Evolutionary conservation across 2,113 vertebrate genomes (phyloP), one percentile per base, ranked within the genome.

Genomic region (Gasterosteus aculeatus): DNA sequence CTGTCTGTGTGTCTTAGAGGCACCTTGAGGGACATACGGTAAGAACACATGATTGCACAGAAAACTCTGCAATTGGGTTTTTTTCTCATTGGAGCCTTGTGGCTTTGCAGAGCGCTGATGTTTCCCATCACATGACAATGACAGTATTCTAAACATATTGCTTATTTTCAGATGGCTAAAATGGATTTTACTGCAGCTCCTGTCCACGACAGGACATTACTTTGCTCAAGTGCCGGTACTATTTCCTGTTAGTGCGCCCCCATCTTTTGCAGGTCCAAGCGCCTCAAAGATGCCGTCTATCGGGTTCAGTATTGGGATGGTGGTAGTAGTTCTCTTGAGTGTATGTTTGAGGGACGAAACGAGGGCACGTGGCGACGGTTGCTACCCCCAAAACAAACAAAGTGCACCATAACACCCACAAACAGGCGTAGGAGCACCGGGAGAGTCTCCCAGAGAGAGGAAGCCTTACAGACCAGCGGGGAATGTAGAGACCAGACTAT

Each of bases 401-500:
- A 70, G 31, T 8, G 35, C 69, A 10, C 51, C n/a, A n/a, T 22
- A 12, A 41, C 72, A 73, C 63, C 69, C 57, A 78, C 72, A 75
- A 59, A 44, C 39, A 49, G 12, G 57, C 68, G 74, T 41, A 85
- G 64, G 57, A 16, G 71, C 3, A 29, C 14, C 19, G 29, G 47
- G 3, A 26, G 35, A 70, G 51, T 26, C 29, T 42, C 35, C 61
- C 35, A 53, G 72, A 78, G 54, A 47, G 65, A 78, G 76, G 88
- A 92, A 90, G 87, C 54, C 85, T 93, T 75, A 72, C 93, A 87
- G 81, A 83, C 51, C 53, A 29, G 80, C 86, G 89, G 77, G 93
- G 93, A 95, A 94, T 94, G 86, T 94, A 58, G 79, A 91, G 87
- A 95, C 93, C 88, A 93, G 89, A 85, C 59, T 66, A 78, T 90